Evolutionary conservation across 2,797 vertebrate species (phyloP), one percentile per base, ranked within the genome.

Genomic region (Cryptoblepharus egeriae): DNA sequence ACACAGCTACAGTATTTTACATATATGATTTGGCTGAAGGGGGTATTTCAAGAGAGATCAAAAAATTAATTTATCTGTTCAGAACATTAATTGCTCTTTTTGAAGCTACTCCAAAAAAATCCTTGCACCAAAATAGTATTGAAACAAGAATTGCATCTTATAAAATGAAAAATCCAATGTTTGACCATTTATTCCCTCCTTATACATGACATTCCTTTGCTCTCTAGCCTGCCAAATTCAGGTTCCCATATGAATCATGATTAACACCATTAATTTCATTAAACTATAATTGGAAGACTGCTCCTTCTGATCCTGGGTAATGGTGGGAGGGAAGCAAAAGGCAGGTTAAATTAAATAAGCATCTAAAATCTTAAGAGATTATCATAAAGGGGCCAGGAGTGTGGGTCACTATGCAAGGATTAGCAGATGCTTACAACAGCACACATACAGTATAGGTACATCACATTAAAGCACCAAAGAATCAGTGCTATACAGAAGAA

Each of bases 261-360:
- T 72, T 85, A 89, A 77, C 18, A 32, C 61, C 10, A 49, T 26
- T 85, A 67, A 71, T 88, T 91, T 88, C 74, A 85, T 45, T 86
- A 83, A 90, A 60, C 30, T 57, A 83, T 28, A 76, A 32, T 52
- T 30, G 5, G 67, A 87, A 69, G 37, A 61, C 28, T 42, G 68
- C 26, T 71, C 60, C 73, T 30, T 75, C 37, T 58, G 73, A 71
- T 80, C 60, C 52, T 86, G 85, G 87, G 78, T 45, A 75, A 82
- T 24, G 85, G 0, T 15, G 63, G 65, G 57, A 20, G 72, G 88
- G 16, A 74, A 64, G 58, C 13, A 73, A 74, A 73, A 74, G 22
- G 61, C 71, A 52, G 49, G 37, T 83, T 67, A 81, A 89, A 87
- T 82, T 75, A 83, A 0, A 0, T 1, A 74, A 69, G 52, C 37